Conservation (phyloP, 2,113 vertebrate species). For the Nycticebus coucang region DNA sequence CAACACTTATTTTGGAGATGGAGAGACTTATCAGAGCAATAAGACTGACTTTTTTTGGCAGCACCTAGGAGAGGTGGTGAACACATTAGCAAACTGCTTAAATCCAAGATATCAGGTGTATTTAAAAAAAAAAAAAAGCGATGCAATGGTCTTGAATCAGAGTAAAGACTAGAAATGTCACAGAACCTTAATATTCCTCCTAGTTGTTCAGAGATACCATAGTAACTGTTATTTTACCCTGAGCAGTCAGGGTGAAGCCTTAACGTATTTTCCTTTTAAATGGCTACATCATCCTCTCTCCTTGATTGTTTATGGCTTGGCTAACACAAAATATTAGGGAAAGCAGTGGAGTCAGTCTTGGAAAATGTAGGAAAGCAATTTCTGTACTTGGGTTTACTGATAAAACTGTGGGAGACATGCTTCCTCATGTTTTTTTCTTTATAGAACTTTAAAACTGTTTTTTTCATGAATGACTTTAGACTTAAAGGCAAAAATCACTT, state of each 20-base stretch:
- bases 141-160: background rate
- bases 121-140: background rate
- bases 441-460: background rate
- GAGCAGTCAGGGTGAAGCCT: background rate
- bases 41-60: background rate
- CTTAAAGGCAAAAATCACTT: background rate
- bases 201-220: background rate
- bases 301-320: background rate
- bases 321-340: background rate
- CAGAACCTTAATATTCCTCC: background rate
- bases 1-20: background rate
- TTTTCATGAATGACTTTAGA: background rate
- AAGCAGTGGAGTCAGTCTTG: background rate
- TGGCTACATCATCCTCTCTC: background rate
- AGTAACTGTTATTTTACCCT: slow-evolving; percentile 18
- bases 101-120: background rate
- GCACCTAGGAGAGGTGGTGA: background rate
- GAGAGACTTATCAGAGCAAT: background rate
- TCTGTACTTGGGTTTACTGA: background rate
- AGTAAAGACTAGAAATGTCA: background rate
- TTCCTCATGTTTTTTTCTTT: background rate
- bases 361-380: background rate
- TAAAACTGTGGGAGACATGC: background rate
- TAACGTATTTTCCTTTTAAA: background rate
- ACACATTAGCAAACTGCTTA: background rate